Evolutionary conservation across 1,140 invertebrate species (phyloP).

Genomic region (Macrobrachium rosenbergii): DNA sequence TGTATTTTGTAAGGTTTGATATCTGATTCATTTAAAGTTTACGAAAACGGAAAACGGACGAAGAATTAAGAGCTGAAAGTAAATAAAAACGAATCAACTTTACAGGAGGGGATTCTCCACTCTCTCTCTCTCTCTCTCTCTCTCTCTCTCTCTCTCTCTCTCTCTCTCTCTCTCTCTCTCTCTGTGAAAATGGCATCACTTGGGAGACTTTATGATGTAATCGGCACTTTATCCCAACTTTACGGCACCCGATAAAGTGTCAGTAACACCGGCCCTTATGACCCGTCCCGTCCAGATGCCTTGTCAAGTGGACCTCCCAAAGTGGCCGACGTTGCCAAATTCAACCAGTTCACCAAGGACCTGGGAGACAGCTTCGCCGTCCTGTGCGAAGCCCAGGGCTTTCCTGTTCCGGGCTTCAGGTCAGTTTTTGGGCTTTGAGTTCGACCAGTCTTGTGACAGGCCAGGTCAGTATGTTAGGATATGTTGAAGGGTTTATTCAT

Average conservation of each 20-base stretch:
- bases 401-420: conserved; percentile 56
- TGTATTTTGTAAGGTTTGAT: background rate
- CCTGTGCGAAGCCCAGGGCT: conserved; percentile 52
- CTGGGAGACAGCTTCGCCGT: conserved; percentile 32
- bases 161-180: background rate
- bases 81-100: too few relatives aligned
- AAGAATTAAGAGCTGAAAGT: too few relatives aligned
- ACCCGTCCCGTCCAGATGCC: conserved; percentile 38
- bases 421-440: background rate
- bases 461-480: too few relatives aligned
- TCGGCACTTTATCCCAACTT: too few relatives aligned
- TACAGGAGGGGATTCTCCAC: too few relatives aligned
- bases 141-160: conserved; percentile 14
- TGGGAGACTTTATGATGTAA: background rate
- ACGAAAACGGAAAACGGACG: too few relatives aligned
- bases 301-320: conserved; percentile 59
- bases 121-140: conserved; percentile 14
- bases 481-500: background rate
- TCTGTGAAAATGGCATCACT: too few relatives aligned
- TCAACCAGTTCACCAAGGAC: conserved; percentile 16
- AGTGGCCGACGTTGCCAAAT: conserved; percentile 37
- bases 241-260: too few relatives aligned
- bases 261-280: too few relatives aligned
- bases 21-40: too few relatives aligned
- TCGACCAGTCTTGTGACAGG: too few relatives aligned